Evolutionary conservation across 1,140 invertebrate genomes (phyloP).

Genomic region (Myzus persicae): DNA sequence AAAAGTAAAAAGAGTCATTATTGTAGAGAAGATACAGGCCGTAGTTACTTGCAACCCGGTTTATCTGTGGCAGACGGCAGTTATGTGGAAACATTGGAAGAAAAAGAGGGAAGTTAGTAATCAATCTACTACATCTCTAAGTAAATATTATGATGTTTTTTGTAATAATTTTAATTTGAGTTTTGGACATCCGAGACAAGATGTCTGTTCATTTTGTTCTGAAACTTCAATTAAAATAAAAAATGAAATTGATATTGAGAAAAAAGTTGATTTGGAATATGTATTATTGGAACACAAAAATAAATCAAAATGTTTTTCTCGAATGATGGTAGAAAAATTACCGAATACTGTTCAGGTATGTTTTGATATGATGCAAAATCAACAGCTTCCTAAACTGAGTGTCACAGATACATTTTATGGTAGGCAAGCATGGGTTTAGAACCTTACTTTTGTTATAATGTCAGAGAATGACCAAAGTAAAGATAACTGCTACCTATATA

Average conservation of each 20-base stretch:
- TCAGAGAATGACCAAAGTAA: no score
- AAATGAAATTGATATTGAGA: not conserved
- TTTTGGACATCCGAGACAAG: not conserved
- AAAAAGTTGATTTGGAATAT: no score
- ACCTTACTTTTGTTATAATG: not conserved
- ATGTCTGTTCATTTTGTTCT: not conserved
- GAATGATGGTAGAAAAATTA: not conserved
- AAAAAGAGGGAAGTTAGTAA: not conserved
- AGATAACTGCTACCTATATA: not conserved
- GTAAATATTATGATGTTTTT: slow-evolving; percentile 12
- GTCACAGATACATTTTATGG: slow-evolving; percentile 9
- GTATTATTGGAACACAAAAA: not conserved
- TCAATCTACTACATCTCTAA: not conserved
- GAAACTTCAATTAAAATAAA: not conserved
- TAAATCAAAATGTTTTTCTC: not conserved
- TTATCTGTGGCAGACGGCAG: no score
- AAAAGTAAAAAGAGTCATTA: no score
- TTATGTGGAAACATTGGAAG: not conserved
- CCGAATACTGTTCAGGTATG: not conserved
- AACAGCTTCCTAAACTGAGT: not conserved
- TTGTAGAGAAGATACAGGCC: no score
- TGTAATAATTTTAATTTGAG: not conserved
- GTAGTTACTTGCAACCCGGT: no score
- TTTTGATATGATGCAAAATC: slow-evolving; percentile 25
- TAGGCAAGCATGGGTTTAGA: not conserved